These are phyloP conservation scores for Mus pahari DNA, from an alignment of 2,113 vertebrate species.

Conservation along the genomic window DNA sequence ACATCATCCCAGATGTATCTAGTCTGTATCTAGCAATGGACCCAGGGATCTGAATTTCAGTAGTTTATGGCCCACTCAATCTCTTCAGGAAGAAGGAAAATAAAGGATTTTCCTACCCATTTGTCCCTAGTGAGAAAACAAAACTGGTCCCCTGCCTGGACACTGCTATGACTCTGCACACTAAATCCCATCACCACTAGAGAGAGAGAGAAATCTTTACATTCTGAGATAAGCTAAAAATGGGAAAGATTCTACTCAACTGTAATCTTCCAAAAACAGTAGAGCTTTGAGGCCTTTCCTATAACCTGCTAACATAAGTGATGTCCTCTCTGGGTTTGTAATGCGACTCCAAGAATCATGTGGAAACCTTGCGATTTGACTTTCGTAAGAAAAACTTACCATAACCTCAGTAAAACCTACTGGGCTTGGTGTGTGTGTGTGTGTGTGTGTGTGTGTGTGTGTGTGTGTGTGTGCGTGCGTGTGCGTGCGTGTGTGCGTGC, in stretches of 20 bases:
- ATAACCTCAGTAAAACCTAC: background rate
- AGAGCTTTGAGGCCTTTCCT: background rate
- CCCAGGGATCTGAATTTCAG: background rate
- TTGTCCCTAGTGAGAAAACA: background rate
- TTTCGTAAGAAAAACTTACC: background rate
- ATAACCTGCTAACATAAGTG: constrained; percentile 18
- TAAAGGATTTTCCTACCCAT: background rate
- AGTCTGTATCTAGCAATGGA: background rate
- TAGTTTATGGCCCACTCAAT: background rate
- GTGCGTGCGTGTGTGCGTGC: background rate
- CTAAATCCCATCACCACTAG: background rate
- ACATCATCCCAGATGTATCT: background rate
- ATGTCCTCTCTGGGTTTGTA: background rate
- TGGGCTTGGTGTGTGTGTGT: too few species aligned
- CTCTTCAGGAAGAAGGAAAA: background rate
- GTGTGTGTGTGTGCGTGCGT: background rate
- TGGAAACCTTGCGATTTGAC: background rate
- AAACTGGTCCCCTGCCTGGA: background rate
- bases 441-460: too few species aligned
- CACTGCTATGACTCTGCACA: background rate
- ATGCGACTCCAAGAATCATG: background rate
- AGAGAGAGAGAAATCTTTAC: background rate
- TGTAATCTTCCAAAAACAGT: constrained; percentile 13
- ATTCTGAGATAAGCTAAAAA: background rate
- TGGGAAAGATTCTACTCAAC: background rate